A percentile compares a stretch with the other conserved stretches of the same genome.
Conservation (phyloP, 2,113 vertebrate genomes). For the Aspidoscelis tigris region DNA sequence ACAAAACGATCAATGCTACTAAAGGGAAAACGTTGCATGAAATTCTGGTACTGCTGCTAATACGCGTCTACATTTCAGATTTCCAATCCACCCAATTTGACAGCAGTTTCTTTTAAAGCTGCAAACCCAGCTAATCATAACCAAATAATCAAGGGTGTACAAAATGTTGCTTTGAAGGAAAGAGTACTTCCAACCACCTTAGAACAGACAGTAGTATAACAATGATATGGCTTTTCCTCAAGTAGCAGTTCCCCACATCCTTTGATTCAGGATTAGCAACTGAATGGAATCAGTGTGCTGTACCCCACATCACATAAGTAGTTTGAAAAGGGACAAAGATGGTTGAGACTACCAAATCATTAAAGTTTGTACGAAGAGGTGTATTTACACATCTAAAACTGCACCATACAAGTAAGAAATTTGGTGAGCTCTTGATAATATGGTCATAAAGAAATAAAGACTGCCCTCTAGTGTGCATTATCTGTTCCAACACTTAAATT, state of each 20-base stretch:
- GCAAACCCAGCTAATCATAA: too few species aligned
- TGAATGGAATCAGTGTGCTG: background rate
- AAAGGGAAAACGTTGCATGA: background rate
- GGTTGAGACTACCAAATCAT: background rate
- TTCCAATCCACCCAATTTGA: too few species aligned
- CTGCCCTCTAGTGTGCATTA: constrained; percentile 57
- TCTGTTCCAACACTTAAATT: background rate
- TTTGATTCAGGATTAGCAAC: background rate
- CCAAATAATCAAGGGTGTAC: too few species aligned
- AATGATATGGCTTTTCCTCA: background rate
- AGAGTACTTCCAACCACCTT: background rate
- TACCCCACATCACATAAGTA: background rate
- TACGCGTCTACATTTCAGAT: too few species aligned
- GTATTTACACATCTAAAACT: background rate
- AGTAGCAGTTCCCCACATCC: too few species aligned
- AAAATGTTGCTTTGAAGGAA: too few species aligned
- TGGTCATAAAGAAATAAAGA: constrained; percentile 9
- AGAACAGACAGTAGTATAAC: background rate
- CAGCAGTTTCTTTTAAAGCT: too few species aligned
- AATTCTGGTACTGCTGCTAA: background rate
- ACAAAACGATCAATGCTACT: background rate
- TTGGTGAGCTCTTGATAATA: background rate
- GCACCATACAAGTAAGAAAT: background rate
- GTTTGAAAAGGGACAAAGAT: background rate
- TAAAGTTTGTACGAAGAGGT: too few species aligned